Percentiles rank a stretch among this genome's conserved stretches.
Evolutionary conservation across 2,888 invertebrate species (phyloP).

Genomic region (Cinara cedri): DNA sequence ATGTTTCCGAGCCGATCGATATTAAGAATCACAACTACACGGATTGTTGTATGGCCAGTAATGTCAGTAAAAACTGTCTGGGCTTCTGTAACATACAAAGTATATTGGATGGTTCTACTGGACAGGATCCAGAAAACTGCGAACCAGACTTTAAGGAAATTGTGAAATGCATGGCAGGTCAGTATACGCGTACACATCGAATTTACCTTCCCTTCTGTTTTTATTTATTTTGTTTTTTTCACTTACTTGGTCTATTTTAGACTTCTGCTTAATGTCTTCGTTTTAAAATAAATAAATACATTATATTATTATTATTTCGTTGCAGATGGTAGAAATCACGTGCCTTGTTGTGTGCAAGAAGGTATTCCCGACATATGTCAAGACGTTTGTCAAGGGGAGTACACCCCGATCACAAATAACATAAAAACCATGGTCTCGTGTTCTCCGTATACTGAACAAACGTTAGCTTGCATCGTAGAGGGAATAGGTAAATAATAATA

Average conservation of each 20-base stretch:
- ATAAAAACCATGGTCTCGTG: constrained; percentile 85
- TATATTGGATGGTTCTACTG: constrained; percentile 76
- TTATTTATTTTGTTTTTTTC: constrained; percentile 1
- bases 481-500: constrained; percentile 73
- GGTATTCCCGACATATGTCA: constrained; percentile 84
- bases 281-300: too few relatives aligned
- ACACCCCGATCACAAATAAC: constrained; percentile 82
- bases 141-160: constrained; percentile 81
- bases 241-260: too few relatives aligned
- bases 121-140: constrained; percentile 80
- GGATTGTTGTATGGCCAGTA: constrained; percentile 75
- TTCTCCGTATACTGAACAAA: constrained; percentile 80
- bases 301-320: constrained; percentile 17
- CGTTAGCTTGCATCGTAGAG: constrained; percentile 81
- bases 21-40: constrained; percentile 76
- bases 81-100: constrained; percentile 84
- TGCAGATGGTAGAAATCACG: constrained; percentile 82
- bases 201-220: not conserved
- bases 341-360: constrained; percentile 82
- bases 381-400: constrained; percentile 84
- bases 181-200: not conserved
- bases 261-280: too few relatives aligned
- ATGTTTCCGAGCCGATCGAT: constrained; percentile 57
- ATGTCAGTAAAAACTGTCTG: constrained; percentile 75
- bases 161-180: constrained; percentile 68